phyloP scores from a whole-genome alignment of 2,113 vertebrate genomes.

The Actinemys pallida region DNA sequence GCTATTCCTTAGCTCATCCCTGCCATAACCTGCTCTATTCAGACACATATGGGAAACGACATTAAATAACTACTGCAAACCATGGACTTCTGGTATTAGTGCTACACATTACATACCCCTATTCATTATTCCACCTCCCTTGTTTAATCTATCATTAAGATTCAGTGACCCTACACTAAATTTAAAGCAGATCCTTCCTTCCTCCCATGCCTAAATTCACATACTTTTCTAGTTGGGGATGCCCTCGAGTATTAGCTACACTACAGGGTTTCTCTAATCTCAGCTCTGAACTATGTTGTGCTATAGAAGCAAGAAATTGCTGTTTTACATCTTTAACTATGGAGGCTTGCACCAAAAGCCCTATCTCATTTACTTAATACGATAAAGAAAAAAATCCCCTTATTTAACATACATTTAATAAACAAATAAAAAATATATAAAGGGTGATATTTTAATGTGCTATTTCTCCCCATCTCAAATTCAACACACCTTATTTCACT shows the following conservation, averaged over 20 bases:
- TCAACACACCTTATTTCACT: neutral
- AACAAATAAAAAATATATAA: neutral
- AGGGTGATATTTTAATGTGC: neutral
- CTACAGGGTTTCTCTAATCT: slow-evolving; percentile 90
- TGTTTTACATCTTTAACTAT: slow-evolving; percentile 85
- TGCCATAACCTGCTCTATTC: slow-evolving; percentile 87
- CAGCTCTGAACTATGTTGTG: slow-evolving; percentile 86
- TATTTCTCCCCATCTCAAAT: neutral
- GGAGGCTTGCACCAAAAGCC: slow-evolving; percentile 74
- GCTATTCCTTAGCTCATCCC: slow-evolving; percentile 85
- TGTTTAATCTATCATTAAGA: slow-evolving; percentile 91
- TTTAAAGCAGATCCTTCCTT: slow-evolving; percentile 92
- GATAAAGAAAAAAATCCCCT: slow-evolving; percentile 68
- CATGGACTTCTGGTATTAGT: slow-evolving; percentile 88
- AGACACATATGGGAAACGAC: slow-evolving; percentile 88
- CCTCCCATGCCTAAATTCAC: slow-evolving; percentile 90
- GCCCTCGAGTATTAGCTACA: slow-evolving; percentile 89
- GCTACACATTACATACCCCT: slow-evolving; percentile 85
- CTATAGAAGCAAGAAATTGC: slow-evolving; percentile 88
- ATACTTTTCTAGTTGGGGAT: slow-evolving; percentile 87
- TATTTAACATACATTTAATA: slow-evolving; percentile 52
- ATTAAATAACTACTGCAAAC: slow-evolving; percentile 86
- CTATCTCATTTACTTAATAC: slow-evolving; percentile 78
- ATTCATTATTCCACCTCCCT: slow-evolving; percentile 87
- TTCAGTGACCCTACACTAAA: slow-evolving; percentile 90